Evolutionary conservation across 1,140 invertebrate species (phyloP).

Genomic region (Heliconius melpomene): DNA sequence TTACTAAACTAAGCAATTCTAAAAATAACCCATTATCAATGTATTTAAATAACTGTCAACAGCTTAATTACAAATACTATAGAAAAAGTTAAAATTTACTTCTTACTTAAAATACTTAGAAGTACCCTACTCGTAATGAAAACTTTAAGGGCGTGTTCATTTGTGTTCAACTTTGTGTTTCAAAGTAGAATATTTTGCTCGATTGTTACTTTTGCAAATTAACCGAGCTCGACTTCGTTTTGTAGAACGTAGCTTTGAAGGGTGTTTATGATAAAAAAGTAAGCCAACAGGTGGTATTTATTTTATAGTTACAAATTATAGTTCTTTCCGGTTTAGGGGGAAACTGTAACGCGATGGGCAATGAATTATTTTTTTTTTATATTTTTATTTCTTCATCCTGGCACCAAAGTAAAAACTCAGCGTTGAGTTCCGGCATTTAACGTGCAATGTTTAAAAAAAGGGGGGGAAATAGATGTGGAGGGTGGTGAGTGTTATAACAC

Average conservation of each 20-base stretch:
- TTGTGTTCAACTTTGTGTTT: not conserved
- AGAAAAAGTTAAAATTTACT: too few species aligned
- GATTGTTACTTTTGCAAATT: not conserved
- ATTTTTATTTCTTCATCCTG: too few species aligned
- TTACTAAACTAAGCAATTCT: too few species aligned
- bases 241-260: not conserved
- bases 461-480: too few species aligned
- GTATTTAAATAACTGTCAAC: not conserved
- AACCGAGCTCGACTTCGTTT: not conserved
- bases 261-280: not conserved
- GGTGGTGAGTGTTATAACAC: too few species aligned
- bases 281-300: not conserved
- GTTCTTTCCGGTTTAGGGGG: too few species aligned
- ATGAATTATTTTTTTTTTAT: too few species aligned
- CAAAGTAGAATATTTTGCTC: slow-evolving; percentile 8
- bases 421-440: too few species aligned
- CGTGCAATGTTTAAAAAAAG: too few species aligned
- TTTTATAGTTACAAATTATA: not conserved
- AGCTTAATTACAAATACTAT: not conserved
- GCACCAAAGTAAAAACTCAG: too few species aligned
- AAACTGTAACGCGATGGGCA: too few species aligned
- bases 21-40: too few species aligned
- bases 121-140: not conserved
- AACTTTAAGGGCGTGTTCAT: slow-evolving; percentile 8
- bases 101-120: not conserved